Evolutionary conservation across 2,113 vertebrate genomes (phyloP), one percentile per base, ranked within the genome.

Genomic region (Brienomyrus brachyistius): DNA sequence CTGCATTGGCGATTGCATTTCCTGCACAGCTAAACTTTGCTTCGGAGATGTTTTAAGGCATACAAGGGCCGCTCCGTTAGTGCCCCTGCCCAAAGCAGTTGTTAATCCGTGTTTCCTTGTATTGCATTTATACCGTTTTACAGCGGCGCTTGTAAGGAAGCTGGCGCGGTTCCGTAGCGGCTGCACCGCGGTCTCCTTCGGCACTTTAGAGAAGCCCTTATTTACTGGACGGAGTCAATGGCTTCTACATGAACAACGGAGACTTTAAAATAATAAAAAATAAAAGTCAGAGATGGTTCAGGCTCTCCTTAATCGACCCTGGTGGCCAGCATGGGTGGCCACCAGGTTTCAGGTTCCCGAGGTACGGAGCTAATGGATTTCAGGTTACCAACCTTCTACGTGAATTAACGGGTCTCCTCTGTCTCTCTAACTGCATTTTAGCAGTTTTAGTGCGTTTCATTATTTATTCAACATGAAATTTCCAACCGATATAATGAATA

Each of bases 1-100:
- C 94, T 95, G 94, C 94, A 91, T 93, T 92, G 92, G 62, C 94
- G 94, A 93, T 94, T 94, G 93, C 94, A 93, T 93, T 94, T 92
- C 93, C 92, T 91, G 93, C 94, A 90, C 91, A 89, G 89, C 92
- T 93, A 93, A 92, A 93, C 91, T 93, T 93, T 93, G 91, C 66
- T 92, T 94, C 93, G 89, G 87, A 93, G 91, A 91, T 90, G 31
- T 90, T 91, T 91, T 43, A 77, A 92, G 90, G 82, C 91, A 70
- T 88, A 90, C 88, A 83, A 31, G 50, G 88, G 89, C 90, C 52
- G 90, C 84, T 54, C 91, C 13, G 35, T 80, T 80, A 19, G 45
- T 77, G 89, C 88, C 82, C 21, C 62, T 27, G 3, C 35, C 15
- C 2, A 70, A 70, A 74, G 54, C 56, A 5, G n/a, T 74, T 70